Percentiles rank a stretch among this genome's conserved stretches.
These are phyloP conservation scores for Paedocypris micromegethes DNA, from an alignment of 2,797 vertebrate genomes.

Conservation along the genomic window DNA sequence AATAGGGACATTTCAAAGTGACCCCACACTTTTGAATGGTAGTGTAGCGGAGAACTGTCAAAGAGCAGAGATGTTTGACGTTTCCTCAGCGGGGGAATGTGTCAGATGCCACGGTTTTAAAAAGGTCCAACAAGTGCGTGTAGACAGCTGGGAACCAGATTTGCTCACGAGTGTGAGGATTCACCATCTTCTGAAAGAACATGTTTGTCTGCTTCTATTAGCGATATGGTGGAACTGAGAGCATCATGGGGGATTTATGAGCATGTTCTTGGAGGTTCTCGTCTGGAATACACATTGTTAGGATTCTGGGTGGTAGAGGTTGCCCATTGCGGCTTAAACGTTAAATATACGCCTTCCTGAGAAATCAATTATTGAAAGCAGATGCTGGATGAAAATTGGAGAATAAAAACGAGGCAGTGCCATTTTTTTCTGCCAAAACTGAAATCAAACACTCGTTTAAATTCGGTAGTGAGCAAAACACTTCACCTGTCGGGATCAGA, in stretches of 20 bases:
- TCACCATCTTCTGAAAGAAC: neutral
- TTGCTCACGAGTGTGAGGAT: slow-evolving; percentile 4
- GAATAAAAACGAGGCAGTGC: too few relatives aligned
- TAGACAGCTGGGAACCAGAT: slow-evolving; percentile 32
- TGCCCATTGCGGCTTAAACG: neutral
- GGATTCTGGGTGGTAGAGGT: slow-evolving; percentile 1
- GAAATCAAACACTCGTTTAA: neutral
- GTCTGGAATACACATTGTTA: too few relatives aligned
- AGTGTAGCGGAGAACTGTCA: neutral
- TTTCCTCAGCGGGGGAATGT: slow-evolving; percentile 16
- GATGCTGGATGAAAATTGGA: slow-evolving; percentile 34
- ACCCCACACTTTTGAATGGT: too few relatives aligned
- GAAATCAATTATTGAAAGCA: slow-evolving; percentile 22
- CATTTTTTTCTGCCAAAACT: neutral
- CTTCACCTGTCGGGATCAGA: slow-evolving; percentile 94
- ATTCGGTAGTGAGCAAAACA: slow-evolving; percentile 9
- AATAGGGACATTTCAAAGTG: too few relatives aligned
- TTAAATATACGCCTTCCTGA: slow-evolving; percentile 27
- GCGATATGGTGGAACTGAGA: too few relatives aligned
- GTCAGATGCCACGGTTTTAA: slow-evolving; percentile 14
- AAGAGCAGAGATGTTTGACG: slow-evolving; percentile 6
- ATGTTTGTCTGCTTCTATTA: too few relatives aligned
- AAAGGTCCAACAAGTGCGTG: slow-evolving; percentile 14
- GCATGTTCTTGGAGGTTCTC: too few relatives aligned
- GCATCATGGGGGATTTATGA: too few relatives aligned